Conservation (phyloP, 2,888 invertebrate species). For the Elgonia sp. region DNA sequence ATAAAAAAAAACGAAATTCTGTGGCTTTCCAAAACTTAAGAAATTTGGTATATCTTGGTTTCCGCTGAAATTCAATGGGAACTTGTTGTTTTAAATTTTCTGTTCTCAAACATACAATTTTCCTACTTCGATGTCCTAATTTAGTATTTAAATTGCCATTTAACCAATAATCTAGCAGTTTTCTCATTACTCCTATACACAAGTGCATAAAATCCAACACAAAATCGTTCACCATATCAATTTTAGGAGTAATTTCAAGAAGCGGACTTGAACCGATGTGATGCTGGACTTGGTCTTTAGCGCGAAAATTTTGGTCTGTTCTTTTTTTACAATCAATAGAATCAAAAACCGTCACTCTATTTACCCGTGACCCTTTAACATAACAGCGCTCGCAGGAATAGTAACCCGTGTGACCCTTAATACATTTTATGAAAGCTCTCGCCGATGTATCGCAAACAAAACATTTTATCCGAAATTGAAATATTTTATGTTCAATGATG, state of each 20-base stretch:
- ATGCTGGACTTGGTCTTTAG: too few species aligned
- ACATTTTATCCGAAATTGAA: slow-evolving; percentile 63
- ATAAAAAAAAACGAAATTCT: too few species aligned
- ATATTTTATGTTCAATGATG: slow-evolving; percentile 39
- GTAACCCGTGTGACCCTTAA: slow-evolving; percentile 75
- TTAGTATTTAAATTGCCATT: background rate
- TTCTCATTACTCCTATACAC: slow-evolving; percentile 11
- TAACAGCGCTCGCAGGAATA: slow-evolving; percentile 74
- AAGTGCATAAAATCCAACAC: slow-evolving; percentile 14
- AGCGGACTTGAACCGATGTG: slow-evolving; percentile 1
- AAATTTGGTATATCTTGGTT: too few species aligned
- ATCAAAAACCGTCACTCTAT: slow-evolving; percentile 46
- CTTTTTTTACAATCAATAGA: slow-evolving; percentile 24
- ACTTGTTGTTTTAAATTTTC: background rate
- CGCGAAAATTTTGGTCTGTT: slow-evolving; percentile 14
- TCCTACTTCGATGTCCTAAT: background rate
- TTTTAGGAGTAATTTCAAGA: background rate
- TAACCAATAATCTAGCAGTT: slow-evolving; percentile 24
- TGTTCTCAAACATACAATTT: background rate
- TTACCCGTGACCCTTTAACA: slow-evolving; percentile 48
- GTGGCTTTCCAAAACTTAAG: too few species aligned
- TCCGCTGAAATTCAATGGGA: too few species aligned
- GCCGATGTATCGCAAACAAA: slow-evolving; percentile 74
- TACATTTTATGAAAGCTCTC: slow-evolving; percentile 69
- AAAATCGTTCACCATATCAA: background rate